Percentiles rank a stretch among this genome's conserved stretches.
phyloP scores from a whole-genome alignment of 2,797 vertebrate species.

The Eidolon dupreanum region DNA sequence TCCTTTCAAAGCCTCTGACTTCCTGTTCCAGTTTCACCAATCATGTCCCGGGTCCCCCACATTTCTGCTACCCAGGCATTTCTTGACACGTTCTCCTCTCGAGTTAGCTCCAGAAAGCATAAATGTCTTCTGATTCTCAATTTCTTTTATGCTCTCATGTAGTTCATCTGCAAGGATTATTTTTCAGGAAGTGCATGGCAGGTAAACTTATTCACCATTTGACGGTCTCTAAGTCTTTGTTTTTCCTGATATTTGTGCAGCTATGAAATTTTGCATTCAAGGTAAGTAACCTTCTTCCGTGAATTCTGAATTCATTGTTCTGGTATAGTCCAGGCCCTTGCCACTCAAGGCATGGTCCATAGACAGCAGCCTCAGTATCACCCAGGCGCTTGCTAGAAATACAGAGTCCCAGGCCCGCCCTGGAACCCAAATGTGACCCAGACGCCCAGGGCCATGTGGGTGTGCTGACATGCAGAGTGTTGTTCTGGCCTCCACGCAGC shows the following conservation, averaged over 20 bases:
- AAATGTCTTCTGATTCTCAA: neutral
- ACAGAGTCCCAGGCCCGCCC: neutral
- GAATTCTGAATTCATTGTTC: neutral
- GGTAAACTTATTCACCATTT: neutral
- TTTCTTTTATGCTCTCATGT: neutral
- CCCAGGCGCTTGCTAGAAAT: neutral
- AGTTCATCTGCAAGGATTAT: neutral
- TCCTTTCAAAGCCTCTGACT: neutral
- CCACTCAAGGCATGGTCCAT: neutral
- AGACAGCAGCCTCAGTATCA: neutral
- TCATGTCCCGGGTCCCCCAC: neutral
- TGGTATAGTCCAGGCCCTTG: neutral
- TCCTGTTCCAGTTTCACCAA: constrained; percentile 4
- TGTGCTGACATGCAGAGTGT: fast-evolving
- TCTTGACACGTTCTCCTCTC: neutral
- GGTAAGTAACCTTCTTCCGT: neutral
- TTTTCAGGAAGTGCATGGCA: neutral
- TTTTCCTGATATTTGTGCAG: neutral
- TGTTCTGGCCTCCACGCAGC: no score
- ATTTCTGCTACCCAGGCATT: neutral
- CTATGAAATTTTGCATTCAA: neutral
- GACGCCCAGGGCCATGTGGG: fast-evolving
- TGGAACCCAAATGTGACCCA: neutral
- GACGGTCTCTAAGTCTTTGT: neutral
- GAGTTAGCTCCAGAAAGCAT: neutral